Evolutionary conservation across 2,888 invertebrate genomes (phyloP).

Genomic region (Plutella xylostella): DNA sequence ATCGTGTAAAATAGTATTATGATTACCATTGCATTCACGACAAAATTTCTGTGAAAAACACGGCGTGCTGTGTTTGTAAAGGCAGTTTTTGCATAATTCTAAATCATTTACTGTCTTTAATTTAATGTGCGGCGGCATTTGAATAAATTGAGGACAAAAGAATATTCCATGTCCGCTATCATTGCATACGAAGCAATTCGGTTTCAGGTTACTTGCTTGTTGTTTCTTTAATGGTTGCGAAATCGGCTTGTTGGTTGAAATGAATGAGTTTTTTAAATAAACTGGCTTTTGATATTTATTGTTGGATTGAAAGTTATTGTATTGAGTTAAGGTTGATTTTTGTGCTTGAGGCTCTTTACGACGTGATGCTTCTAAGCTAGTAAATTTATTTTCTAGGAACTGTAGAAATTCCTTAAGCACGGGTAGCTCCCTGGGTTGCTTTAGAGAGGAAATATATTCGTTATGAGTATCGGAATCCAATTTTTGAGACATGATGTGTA

Average conservation of each 20-base stretch:
- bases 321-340: background rate
- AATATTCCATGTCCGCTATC: background rate
- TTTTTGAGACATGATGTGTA: slow-evolving; percentile 12
- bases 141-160: background rate
- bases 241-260: no score
- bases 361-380: slow-evolving; percentile 5
- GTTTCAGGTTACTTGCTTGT: background rate
- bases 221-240: background rate
- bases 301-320: background rate
- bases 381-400: slow-evolving; percentile 14
- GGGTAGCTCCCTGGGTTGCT: slow-evolving; percentile 7
- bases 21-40: background rate
- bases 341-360: background rate
- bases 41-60: slow-evolving; percentile 1
- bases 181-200: background rate
- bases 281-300: background rate
- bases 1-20: slow-evolving; percentile 7
- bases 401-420: slow-evolving; percentile 8
- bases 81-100: background rate
- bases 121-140: background rate
- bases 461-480: slow-evolving; percentile 8
- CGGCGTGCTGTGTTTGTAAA: background rate
- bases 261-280: no score
- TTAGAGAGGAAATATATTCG: slow-evolving; percentile 9
- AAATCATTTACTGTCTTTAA: background rate